Conservation (phyloP, 1,140 invertebrate species). For the Atta cephalotes region DNA sequence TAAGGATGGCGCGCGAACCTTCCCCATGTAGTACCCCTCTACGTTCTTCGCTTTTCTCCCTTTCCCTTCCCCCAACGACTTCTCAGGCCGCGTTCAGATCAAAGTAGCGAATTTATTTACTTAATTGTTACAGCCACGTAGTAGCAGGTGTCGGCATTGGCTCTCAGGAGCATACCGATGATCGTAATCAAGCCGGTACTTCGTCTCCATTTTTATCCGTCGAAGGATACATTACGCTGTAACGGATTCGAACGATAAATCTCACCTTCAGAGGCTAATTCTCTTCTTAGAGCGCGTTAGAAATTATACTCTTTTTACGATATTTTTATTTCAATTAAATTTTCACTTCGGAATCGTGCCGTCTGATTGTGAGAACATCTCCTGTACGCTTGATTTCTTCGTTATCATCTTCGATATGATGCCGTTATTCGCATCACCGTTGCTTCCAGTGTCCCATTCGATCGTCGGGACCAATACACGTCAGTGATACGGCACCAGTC, state of each 20-base stretch:
- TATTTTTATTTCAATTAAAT: constrained; percentile 16
- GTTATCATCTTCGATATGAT: background rate
- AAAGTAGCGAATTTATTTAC: constrained; percentile 59
- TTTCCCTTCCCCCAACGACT: background rate
- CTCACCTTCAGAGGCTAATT: background rate
- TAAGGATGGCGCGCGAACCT: constrained; percentile 52
- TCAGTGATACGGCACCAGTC: background rate
- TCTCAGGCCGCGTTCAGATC: constrained; percentile 33
- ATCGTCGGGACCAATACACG: constrained; percentile 4
- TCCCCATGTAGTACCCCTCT: background rate
- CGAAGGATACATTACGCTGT: constrained; percentile 37
- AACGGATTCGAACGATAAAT: constrained; percentile 25
- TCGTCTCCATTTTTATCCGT: constrained; percentile 40
- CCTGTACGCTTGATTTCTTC: background rate
- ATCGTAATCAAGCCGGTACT: constrained; percentile 46
- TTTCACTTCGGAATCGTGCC: background rate
- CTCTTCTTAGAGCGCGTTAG: background rate
- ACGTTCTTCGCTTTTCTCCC: background rate
- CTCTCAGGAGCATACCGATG: constrained; percentile 33
- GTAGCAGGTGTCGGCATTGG: constrained; percentile 33
- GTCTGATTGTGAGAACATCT: background rate
- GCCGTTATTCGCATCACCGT: background rate
- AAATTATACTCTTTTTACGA: background rate
- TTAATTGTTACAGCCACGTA: constrained; percentile 51
- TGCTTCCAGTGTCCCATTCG: background rate